Base-by-base conservation (phyloP, 2,888 invertebrate genomes). In the Leistus spinibarbis region DNA sequence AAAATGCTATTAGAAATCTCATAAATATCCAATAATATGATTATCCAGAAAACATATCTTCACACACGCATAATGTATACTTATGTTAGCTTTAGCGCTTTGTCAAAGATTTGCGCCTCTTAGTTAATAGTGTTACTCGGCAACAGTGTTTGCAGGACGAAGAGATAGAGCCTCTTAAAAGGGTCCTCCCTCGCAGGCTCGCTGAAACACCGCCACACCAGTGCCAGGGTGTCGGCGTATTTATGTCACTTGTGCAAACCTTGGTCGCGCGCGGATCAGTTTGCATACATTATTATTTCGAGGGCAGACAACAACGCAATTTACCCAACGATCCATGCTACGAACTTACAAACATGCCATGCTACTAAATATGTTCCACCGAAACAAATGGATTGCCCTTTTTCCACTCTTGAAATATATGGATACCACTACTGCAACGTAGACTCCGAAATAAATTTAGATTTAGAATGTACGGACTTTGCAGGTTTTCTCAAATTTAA, bases 61-160 rank as follows among this genome's bases (percentile, higher is more conserved):
- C 40, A 40, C 4, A 13, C 5, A 7, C 13, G 40, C 60, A 17
- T 19, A 19, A 60, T 17, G n/a, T 1, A 60, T 7, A n/a, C 53
- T 67, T 74, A 60, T 74, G 74, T 74, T 74, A 74, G 74, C 67
- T 74, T 74, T 74, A 53, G 20, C 67, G 74, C 74, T 74, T 68
- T 67, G 67, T 53, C 54, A 56, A n/a, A 64, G 74, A 60, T 74
- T 74, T 68, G 54, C 60, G 68, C 62, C 74, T 74, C 60, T 67
- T 68, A 74, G 67, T 74, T 74, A 74, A 74, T 74, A 74, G 68
- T 54, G 74, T 67, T 67, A 60, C 67, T 62, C 68, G 20, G 60
- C 53, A 67, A 67, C 62, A 65, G 56, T 54, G 65, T 54, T 64
- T 54, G 24, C 65, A 22, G 56, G 71, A 64, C 71, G 16, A 60